Conservation (phyloP, 1,140 invertebrate genomes). For the Drosophila sulfurigaster region DNA sequence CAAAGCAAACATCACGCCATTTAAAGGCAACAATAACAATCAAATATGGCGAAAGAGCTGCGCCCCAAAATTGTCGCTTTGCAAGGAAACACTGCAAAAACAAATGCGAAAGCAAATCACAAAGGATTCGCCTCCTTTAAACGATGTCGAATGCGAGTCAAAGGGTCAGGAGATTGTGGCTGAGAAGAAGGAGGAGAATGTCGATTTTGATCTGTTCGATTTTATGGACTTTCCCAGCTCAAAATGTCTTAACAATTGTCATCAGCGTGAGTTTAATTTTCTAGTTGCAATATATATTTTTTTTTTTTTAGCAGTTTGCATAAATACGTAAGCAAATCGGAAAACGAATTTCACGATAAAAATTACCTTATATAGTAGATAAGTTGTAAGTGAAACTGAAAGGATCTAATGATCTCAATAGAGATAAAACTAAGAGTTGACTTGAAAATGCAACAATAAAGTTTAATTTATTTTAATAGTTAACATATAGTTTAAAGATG, state of each 20-base stretch:
- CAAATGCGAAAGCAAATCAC: conserved; percentile 1
- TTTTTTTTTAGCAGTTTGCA: background rate
- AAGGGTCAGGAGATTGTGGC: background rate
- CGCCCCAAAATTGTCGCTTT: conserved; percentile 39
- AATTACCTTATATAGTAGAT: no score
- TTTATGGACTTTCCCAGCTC: conserved; percentile 39
- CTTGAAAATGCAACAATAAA: no score
- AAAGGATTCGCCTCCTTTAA: background rate
- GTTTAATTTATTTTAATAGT: no score
- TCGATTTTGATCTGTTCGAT: conserved; percentile 28
- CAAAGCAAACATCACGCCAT: conserved; percentile 22
- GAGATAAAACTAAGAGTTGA: no score
- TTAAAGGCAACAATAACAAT: background rate
- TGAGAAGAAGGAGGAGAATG: background rate
- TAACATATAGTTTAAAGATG: no score
- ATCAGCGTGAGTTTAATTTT: conserved; percentile 25
- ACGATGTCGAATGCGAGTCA: background rate
- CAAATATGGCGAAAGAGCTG: conserved; percentile 20
- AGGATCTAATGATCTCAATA: no score
- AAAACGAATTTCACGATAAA: no score
- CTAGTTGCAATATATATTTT: background rate
- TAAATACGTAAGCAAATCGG: no score
- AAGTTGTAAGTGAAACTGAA: no score
- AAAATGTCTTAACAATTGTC: conserved; percentile 36
- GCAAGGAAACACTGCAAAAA: conserved; percentile 42